Evolutionary conservation across 1,140 invertebrate genomes (phyloP), one percentile per base, ranked within the genome.

Genomic region (Piezodorus guildinii): DNA sequence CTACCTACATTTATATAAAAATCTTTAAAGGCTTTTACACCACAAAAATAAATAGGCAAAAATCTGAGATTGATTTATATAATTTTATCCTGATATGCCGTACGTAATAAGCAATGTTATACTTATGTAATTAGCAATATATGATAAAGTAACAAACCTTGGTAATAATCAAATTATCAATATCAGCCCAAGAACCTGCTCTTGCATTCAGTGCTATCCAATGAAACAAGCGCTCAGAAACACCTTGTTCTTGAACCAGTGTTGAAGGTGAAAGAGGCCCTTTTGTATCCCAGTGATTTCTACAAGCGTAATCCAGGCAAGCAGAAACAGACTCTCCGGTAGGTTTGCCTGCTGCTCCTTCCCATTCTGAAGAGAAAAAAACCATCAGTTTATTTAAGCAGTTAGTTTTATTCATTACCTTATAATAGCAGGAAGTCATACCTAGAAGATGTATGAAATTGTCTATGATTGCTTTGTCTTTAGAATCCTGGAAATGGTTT

Each of bases 141-240:
- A 1, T 17, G n/a, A 10, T 14, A 52, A 14, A 12, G 15, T 34
- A 44, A 65, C 44, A 66, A 71, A 82, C 81, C 74, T 84, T 85
- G 46, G 78, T 77, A 58, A 78, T 73, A 17, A 84, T 74, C 21
- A 84, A 71, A 66, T 66, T 68, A 68, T 83, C 80, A 52, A 85
- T 76, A 58, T 83, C 79, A 0, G 76, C 74, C 82, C 80, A 84
- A 60, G 72, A 75, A 68, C 74, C 77, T 15, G 69, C 45, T 45
- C 74, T 70, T 21, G 76, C 74, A 67, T 71, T 72, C 16, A 83
- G 67, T 3, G 76, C 78, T 27, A 78, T 75, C 76, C 78, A 81
- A 63, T 81, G 73, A 69, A 76, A 81, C 58, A 81, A 77, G 66
- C 77, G 76, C 19, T 80, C 74, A 64, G 76, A 78, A 60, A 81